Conservation (phyloP, 1,140 invertebrate species). For the Nixonia krombeini region DNA sequence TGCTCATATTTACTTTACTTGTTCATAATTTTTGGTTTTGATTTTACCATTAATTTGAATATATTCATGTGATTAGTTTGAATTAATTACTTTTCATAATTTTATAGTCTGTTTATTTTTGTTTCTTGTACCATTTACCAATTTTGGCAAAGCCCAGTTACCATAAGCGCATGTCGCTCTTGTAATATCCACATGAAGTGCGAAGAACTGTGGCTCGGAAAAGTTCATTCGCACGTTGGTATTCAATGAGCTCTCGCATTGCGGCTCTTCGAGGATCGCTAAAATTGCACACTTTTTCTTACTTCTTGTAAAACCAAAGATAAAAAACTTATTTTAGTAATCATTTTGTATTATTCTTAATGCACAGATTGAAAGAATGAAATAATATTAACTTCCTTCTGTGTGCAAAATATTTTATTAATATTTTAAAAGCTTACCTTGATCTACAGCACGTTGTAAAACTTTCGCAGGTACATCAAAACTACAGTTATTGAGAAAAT, state of each 20-base stretch:
- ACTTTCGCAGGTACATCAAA: neutral
- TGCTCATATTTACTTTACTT: too few species aligned
- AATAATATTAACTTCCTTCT: too few species aligned
- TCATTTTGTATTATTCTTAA: neutral
- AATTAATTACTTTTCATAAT: too few species aligned
- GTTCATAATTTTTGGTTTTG: too few species aligned
- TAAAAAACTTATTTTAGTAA: too few species aligned
- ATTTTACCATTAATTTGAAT: neutral
- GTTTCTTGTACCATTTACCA: slow-evolving; percentile 40
- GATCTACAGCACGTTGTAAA: slow-evolving; percentile 7
- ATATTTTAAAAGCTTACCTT: too few species aligned
- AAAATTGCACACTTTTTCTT: neutral
- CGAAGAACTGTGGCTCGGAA: slow-evolving; percentile 38
- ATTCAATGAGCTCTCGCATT: slow-evolving; percentile 19
- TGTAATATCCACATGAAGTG: slow-evolving; percentile 37
- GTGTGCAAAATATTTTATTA: too few species aligned
- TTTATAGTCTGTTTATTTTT: too few species aligned
- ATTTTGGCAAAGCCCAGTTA: slow-evolving; percentile 38
- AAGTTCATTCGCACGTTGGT: slow-evolving; percentile 13
- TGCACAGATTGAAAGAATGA: too few species aligned
- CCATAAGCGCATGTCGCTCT: slow-evolving; percentile 38
- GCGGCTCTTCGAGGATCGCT: slow-evolving; percentile 18
- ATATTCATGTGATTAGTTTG: too few species aligned
- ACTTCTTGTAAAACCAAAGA: too few species aligned
- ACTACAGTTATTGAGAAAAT: slow-evolving; percentile 1